Evolutionary conservation across 2,797 vertebrate genomes (phyloP), one percentile per base, ranked within the genome.

Genomic region (Tarsius wallacei): DNA sequence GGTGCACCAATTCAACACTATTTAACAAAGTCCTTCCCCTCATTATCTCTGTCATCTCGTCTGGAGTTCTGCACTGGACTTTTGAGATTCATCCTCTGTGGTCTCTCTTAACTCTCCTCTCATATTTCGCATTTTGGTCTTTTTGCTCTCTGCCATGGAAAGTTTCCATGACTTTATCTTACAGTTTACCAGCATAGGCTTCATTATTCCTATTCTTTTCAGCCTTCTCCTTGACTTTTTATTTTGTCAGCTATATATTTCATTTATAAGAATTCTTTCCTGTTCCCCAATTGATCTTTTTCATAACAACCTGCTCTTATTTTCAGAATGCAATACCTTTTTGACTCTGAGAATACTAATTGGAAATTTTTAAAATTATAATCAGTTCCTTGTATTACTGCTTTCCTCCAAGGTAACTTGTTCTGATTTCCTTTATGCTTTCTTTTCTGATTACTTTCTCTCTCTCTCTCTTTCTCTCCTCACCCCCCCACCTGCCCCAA

Each of bases 191-290:
- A 83, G n/a, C 11, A 84, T 15, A 2, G 5, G 16, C 24, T 73
- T 77, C 66, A 26, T 57, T 11, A 26, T 57, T 14, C 70, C 13
- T 66, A 15, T 74, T 88, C 42, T 49, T 83, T 63, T 61, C 19
- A 26, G 17, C 28, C 8, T 77, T 93, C 8, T 63, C 7, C 76
- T 16, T 42, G 21, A 85, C 11, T 80, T 73, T 68, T 63, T 49
- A 87, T 81, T 49, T 86, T 16, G 10, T 84, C 22, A 51, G 36
- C 84, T 90, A 84, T 7, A 55, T 55, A 87, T 93, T 87, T 91
- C 33, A 83, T 77, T 68, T 89, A 19, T 36, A 94, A 85, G 28
- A 81, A 87, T 70, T 76, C 59, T 59, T 94, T 89, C 19, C 83
- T 31, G 1, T 68, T 94, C 70, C 12, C 11, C 31, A 61, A 7